Evolutionary conservation across 2,113 vertebrate genomes (phyloP).

Genomic region (Astatoreochromis straeleni): DNA sequence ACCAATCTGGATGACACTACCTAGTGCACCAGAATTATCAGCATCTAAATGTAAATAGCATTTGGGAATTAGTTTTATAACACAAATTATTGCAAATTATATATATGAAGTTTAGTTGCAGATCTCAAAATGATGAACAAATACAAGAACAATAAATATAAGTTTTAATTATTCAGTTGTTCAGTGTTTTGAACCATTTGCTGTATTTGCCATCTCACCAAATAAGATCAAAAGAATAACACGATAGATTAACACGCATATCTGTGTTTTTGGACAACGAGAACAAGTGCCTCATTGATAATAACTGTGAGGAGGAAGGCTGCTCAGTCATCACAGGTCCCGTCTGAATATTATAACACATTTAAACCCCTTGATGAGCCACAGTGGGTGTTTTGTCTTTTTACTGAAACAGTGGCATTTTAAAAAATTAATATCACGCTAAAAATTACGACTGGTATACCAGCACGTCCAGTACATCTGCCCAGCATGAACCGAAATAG

Average conservation of each 20-base stretch:
- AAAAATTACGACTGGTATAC: background rate
- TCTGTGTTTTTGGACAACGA: background rate
- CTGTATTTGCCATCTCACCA: background rate
- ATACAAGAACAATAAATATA: background rate
- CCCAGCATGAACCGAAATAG: background rate
- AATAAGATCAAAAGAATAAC: background rate
- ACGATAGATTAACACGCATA: background rate
- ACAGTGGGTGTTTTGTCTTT: background rate
- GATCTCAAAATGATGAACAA: background rate
- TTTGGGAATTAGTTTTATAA: background rate
- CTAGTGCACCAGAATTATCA: background rate
- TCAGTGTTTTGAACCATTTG: background rate
- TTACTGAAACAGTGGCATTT: background rate
- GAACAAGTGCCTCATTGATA: background rate
- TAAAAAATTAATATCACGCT: background rate
- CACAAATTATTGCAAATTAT: background rate
- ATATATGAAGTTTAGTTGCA: background rate
- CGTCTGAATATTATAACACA: background rate
- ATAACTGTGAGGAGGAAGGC: background rate
- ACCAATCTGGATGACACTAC: background rate
- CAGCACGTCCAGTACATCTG: background rate
- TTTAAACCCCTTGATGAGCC: background rate
- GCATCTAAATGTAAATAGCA: background rate
- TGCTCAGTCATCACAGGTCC: background rate
- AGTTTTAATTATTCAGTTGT: background rate